phyloP scores from a whole-genome alignment of 2,888 invertebrate species.

The Cerceris ruficornis region DNA sequence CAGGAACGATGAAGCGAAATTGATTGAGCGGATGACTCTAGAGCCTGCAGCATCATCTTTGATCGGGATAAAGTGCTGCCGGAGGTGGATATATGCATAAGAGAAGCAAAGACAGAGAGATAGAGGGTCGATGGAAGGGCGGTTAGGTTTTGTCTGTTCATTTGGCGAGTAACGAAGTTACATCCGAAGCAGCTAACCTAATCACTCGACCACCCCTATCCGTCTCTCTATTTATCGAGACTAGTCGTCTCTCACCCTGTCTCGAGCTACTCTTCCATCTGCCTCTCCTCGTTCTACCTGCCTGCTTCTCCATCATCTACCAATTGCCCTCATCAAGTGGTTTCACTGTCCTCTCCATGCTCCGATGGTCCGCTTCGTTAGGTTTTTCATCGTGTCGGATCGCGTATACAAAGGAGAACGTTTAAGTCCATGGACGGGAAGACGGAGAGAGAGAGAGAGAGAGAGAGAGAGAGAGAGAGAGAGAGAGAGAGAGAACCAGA shows the following conservation, averaged over 20 bases:
- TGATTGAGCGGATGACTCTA: slow-evolving; percentile 67
- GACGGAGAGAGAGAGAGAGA: background rate
- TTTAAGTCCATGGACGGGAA: slow-evolving; percentile 3
- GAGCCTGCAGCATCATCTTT: slow-evolving; percentile 68
- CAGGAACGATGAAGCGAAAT: slow-evolving; percentile 69
- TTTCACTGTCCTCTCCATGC: background rate
- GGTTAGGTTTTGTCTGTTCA: slow-evolving; percentile 72
- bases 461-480: background rate
- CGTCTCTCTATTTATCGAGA: slow-evolving; percentile 26
- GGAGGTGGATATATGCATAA: slow-evolving; percentile 37
- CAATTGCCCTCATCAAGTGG: slow-evolving; percentile 18
- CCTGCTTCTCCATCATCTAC: slow-evolving; percentile 24
- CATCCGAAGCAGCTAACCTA: slow-evolving; percentile 75
- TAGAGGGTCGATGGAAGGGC: slow-evolving; percentile 20
- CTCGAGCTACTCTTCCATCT: slow-evolving; percentile 7
- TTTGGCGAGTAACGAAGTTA: slow-evolving; percentile 77
- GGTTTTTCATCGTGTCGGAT: slow-evolving; percentile 18
- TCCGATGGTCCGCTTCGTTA: slow-evolving; percentile 13
- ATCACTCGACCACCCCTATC: slow-evolving; percentile 74
- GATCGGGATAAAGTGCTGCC: slow-evolving; percentile 63
- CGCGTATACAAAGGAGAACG: slow-evolving; percentile 33
- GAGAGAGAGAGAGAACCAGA: background rate
- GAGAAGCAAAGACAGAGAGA: slow-evolving; percentile 6
- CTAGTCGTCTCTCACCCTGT: background rate
- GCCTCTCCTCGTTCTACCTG: background rate